These are phyloP conservation scores for Brachionus plicatilis DNA, from an alignment of 1,140 invertebrate species.

Conservation along the genomic window DNA sequence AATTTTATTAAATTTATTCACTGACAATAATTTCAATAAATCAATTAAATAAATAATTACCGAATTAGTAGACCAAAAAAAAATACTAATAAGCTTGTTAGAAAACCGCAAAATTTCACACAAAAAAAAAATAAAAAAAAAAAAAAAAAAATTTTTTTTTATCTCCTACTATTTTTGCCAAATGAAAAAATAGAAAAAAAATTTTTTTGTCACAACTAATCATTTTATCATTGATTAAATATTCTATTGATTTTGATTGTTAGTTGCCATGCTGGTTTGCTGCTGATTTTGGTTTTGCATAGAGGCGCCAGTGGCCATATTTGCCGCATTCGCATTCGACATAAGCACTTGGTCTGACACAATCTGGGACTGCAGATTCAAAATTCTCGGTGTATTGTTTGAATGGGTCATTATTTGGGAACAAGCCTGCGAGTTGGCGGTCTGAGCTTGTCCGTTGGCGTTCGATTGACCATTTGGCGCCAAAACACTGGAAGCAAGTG, in stretches of 20 bases:
- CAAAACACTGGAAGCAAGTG: neutral
- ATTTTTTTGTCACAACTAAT: neutral
- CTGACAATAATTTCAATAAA: neutral
- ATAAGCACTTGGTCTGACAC: neutral
- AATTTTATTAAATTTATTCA: neutral
- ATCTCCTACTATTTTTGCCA: neutral
- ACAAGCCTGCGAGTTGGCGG: neutral
- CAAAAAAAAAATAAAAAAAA: neutral
- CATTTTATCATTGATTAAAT: neutral
- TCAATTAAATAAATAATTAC: neutral
- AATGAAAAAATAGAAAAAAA: neutral
- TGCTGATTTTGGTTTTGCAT: neutral
- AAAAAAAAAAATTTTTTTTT: neutral
- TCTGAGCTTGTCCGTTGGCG: neutral
- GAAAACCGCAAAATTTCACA: neutral
- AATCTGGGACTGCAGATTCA: neutral
- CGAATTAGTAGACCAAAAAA: neutral
- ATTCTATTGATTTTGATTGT: neutral
- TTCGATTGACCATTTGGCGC: neutral
- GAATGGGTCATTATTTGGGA: neutral
- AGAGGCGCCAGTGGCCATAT: neutral
- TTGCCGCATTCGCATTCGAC: neutral
- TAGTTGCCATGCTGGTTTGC: neutral
- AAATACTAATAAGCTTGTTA: neutral
- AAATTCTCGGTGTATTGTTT: neutral